A percentile compares a stretch with the other conserved stretches of the same genome.
Evolutionary conservation across 2,113 vertebrate species (phyloP).

Genomic region (Anolis carolinensis): DNA sequence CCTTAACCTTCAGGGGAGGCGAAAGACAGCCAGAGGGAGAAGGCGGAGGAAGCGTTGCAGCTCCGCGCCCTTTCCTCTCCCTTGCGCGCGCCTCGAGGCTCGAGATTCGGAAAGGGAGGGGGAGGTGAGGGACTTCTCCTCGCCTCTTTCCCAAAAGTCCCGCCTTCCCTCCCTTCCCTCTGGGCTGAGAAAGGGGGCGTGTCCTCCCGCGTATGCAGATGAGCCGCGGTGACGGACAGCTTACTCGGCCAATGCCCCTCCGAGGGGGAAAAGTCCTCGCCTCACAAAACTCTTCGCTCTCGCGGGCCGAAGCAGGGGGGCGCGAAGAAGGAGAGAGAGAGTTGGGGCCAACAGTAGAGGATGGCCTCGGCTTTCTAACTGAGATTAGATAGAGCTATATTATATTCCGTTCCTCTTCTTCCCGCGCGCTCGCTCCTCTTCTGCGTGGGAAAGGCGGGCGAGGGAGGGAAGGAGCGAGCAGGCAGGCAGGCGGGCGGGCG

Average conservation of each 20-base stretch:
- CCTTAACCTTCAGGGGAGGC: neutral
- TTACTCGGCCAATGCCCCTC: conserved; percentile 89
- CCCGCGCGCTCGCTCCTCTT: neutral
- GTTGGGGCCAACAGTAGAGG: conserved; percentile 62
- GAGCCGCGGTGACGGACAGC: conserved; percentile 93
- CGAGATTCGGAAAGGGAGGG: conserved; percentile 38
- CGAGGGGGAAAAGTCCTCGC: conserved; percentile 83
- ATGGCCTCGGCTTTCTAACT: conserved; percentile 42
- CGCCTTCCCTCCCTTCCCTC: neutral
- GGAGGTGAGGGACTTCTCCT: conserved; percentile 26
- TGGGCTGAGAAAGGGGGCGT: conserved; percentile 76
- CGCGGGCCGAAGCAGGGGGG: conserved; percentile 78
- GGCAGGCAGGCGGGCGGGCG: too few relatives aligned
- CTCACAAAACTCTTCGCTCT: conserved; percentile 70
- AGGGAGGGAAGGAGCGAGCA: conserved; percentile 44
- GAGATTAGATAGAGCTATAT: too few relatives aligned
- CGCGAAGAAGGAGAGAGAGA: conserved; percentile 17
- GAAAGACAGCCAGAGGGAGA: fast-evolving
- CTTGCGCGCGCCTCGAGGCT: too few relatives aligned
- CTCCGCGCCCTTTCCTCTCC: neutral
- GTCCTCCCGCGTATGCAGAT: conserved; percentile 89
- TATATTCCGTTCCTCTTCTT: neutral
- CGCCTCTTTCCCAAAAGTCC: neutral
- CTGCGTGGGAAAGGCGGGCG: conserved; percentile 54
- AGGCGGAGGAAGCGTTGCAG: neutral